A percentile compares a stretch with the other conserved stretches of the same genome.
These are phyloP conservation scores for Columba guinea DNA, from an alignment of 2,797 vertebrate genomes.

Conservation along the genomic window DNA sequence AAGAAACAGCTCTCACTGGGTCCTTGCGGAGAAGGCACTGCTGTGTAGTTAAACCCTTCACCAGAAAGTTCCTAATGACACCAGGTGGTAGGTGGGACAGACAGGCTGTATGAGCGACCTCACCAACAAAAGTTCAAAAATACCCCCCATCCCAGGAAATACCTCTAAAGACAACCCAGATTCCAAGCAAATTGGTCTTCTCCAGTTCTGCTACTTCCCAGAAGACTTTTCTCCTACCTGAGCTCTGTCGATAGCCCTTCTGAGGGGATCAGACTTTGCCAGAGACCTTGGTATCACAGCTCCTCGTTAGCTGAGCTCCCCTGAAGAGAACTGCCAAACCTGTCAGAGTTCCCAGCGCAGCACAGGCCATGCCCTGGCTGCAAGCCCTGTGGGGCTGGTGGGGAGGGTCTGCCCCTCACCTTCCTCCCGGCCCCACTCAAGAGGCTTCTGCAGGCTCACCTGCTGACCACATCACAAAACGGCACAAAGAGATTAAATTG, in stretches of 20 bases:
- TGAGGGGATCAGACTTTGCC: not conserved
- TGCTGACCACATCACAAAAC: not conserved
- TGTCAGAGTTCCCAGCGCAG: not conserved
- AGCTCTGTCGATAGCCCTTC: not conserved
- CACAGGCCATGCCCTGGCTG: not conserved
- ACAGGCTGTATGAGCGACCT: not conserved
- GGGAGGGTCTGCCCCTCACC: not conserved
- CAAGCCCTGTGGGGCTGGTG: not conserved
- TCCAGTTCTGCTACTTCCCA: not conserved
- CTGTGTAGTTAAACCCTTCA: not conserved
- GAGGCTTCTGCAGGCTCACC: not conserved
- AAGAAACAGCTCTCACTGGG: not conserved
- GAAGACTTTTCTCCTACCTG: not conserved
- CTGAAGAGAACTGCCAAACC: fast-evolving
- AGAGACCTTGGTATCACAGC: not conserved
- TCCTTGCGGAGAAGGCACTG: not conserved
- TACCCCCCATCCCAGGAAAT: not conserved
- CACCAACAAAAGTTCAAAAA: not conserved
- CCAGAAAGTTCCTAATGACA: not conserved
- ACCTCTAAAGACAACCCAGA: not conserved
- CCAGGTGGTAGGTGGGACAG: not conserved
- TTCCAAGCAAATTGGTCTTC: not conserved
- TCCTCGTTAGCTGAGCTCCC: not conserved
- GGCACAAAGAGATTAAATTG: fast-evolving
- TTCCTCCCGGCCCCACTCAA: not conserved